Conservation (phyloP, 2,888 invertebrate species). For the Horisme vitalbata region DNA sequence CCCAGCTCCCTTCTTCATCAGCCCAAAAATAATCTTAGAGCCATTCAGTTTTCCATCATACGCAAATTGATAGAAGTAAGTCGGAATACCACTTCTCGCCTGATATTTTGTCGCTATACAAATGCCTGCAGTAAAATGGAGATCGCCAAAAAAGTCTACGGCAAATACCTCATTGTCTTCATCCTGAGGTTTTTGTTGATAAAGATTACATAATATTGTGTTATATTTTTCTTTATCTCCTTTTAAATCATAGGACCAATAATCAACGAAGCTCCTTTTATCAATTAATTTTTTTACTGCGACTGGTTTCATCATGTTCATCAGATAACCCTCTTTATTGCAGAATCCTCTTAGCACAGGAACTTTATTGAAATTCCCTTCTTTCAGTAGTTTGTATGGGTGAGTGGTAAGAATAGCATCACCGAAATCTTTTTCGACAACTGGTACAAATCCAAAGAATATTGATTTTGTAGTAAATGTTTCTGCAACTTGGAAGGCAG, state of each 20-base stretch:
- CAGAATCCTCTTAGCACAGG: constrained; percentile 76
- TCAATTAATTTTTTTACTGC: constrained; percentile 38
- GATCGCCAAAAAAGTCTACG: constrained; percentile 53
- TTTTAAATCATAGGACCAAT: constrained; percentile 40
- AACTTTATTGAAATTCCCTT: constrained; percentile 58
- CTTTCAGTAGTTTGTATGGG: constrained; percentile 64
- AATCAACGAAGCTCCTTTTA: constrained; percentile 41
- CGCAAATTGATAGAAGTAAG: constrained; percentile 50
- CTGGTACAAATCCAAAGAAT: constrained; percentile 54
- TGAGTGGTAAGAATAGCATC: constrained; percentile 44
- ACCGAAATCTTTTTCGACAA: constrained; percentile 52
- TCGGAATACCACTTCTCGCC: constrained; percentile 36
- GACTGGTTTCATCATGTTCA: constrained; percentile 40
- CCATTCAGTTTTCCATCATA: constrained; percentile 51
- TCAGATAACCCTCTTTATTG: constrained; percentile 66
- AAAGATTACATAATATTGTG: constrained; percentile 31
- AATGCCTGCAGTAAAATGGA: constrained; percentile 50
- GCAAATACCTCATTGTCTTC: constrained; percentile 39
- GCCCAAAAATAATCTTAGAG: constrained; percentile 35
- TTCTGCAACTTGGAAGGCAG: constrained; percentile 33
- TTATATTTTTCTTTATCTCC: constrained; percentile 34
- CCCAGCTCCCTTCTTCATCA: constrained; percentile 43
- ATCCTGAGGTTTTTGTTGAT: constrained; percentile 26
- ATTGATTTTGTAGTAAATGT: constrained; percentile 34
- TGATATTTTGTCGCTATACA: constrained; percentile 41